Evolutionary conservation across 53 echinoderm and acorn worm species (phyloP).

Genomic region (Antedon mediterranea): DNA sequence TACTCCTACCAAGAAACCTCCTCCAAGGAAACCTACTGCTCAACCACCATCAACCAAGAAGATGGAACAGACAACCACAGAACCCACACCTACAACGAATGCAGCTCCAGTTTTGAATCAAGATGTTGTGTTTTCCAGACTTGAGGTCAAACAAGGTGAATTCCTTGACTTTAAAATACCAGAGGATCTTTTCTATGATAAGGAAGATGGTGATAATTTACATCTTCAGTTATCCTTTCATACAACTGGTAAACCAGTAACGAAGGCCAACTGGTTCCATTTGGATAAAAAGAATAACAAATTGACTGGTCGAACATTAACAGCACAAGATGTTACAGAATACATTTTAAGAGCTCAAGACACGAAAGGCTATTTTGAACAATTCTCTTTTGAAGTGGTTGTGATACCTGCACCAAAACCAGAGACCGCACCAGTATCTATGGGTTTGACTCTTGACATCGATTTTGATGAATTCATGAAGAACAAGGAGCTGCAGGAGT

Average conservation of each 20-base stretch:
- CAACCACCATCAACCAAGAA: neutral
- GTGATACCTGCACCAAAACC: constrained; percentile 30
- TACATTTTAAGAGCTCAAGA: constrained; percentile 59
- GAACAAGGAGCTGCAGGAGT: constrained; percentile 55
- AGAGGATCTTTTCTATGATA: constrained; percentile 61
- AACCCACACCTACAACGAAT: constrained; percentile 3
- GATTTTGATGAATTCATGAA: constrained; percentile 84
- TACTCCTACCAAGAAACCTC: constrained; percentile 3
- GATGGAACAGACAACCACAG: neutral
- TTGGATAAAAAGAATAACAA: constrained; percentile 71
- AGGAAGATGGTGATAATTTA: constrained; percentile 70
- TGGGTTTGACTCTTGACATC: constrained; percentile 74
- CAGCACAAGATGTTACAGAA: neutral
- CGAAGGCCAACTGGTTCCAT: constrained; percentile 53
- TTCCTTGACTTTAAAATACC: constrained; percentile 51
- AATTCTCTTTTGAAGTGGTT: constrained; percentile 54
- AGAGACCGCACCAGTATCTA: constrained; percentile 39
- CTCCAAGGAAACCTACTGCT: neutral
- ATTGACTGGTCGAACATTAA: constrained; percentile 19
- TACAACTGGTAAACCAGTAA: constrained; percentile 20
- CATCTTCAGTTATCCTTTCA: constrained; percentile 26
- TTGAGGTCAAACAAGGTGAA: constrained; percentile 47
- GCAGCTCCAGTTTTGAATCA: constrained; percentile 20
- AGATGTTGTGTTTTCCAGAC: constrained; percentile 19
- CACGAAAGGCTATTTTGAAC: constrained; percentile 23